Percentiles rank a stretch among this genome's conserved stretches.
phyloP scores from a whole-genome alignment of 2,888 invertebrate species.

The Clunio marinus region DNA sequence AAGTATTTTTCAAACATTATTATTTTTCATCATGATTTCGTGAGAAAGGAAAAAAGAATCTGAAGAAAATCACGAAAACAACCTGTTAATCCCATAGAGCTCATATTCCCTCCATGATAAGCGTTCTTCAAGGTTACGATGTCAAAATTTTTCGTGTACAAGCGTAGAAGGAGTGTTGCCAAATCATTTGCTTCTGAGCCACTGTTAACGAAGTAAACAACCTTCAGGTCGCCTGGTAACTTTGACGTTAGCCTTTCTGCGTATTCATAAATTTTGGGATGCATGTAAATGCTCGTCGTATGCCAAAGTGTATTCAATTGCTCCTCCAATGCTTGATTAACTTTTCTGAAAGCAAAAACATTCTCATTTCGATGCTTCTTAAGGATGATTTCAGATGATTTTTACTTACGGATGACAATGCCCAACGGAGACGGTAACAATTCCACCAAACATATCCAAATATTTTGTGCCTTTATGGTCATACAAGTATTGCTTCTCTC shows the following conservation, averaged over 20 bases:
- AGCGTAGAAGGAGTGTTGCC: conserved; percentile 79
- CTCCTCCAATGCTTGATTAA: conserved; percentile 69
- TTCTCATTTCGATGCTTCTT: conserved; percentile 42
- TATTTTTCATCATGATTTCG: too few species aligned
- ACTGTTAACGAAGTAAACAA: conserved; percentile 90
- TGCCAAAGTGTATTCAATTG: conserved; percentile 86
- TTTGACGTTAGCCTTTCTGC: conserved; percentile 73
- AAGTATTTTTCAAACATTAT: background rate
- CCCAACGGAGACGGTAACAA: conserved; percentile 95
- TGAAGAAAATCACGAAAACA: background rate
- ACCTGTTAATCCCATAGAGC: conserved; percentile 64
- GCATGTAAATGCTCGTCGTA: conserved; percentile 86
- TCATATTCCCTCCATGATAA: conserved; percentile 89
- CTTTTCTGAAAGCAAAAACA: conserved; percentile 60
- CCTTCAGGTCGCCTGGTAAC: conserved; percentile 81
- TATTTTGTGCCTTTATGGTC: conserved; percentile 82
- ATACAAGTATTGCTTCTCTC: conserved; percentile 88
- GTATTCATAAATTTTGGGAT: conserved; percentile 88
- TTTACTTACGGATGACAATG: conserved; percentile 92
- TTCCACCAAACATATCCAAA: conserved; percentile 93
- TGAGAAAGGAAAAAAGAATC: background rate
- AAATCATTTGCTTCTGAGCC: conserved; percentile 97
- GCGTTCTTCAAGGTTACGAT: conserved; percentile 80
- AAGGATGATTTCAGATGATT: too few species aligned
- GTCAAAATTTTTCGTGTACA: conserved; percentile 80